Evolutionary conservation across 2,113 vertebrate species (phyloP), one percentile per base, ranked within the genome.

Genomic region (Numida meleagris): DNA sequence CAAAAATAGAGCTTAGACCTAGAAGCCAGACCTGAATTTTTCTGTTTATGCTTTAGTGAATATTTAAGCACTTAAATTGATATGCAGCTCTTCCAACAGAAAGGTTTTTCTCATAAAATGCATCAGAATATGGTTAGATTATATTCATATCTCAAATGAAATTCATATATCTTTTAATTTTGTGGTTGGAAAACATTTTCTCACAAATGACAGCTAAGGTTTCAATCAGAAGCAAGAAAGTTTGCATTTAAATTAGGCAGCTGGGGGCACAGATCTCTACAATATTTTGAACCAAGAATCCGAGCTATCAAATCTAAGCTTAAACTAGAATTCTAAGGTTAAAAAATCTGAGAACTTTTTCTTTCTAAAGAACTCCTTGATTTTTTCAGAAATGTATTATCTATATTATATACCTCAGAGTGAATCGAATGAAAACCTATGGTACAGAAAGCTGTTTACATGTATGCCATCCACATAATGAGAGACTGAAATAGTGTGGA

Each of bases 391-490:
- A 93, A 70, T 14, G 12, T 53, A 25, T 88, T 70, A 51, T 9
- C 5, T 2, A 9, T 78, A 33, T 66, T 65, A 29, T 66, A 7
- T n/a, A 55, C 6, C 24, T 77, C 50, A 31, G 43, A 92, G 45
- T n/a, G 20, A 80, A 76, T 40, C 36, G 74, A 86, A 73, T 70
- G 33, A 46, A 86, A 95, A 67, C 1, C 2, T 18, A 21, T 15
- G 19, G 29, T 11, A 74, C 33, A 88, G 51, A 90, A 93, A 83
- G 38, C 9, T 88, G 42, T 91, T 95, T 80, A 74, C 72, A 89
- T 42, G 14, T 66, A 17, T 67, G 53, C 45, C 50, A 83, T 51
- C 45, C 45, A 18, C 38, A 45, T 77, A 88, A 90, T 67, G 19
- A 76, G 40, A 70, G 63, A n/a, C 43, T 77, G 55, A 80, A 91